Evolutionary conservation across 2,797 vertebrate genomes (phyloP).

Genomic region (Spatula clypeata): DNA sequence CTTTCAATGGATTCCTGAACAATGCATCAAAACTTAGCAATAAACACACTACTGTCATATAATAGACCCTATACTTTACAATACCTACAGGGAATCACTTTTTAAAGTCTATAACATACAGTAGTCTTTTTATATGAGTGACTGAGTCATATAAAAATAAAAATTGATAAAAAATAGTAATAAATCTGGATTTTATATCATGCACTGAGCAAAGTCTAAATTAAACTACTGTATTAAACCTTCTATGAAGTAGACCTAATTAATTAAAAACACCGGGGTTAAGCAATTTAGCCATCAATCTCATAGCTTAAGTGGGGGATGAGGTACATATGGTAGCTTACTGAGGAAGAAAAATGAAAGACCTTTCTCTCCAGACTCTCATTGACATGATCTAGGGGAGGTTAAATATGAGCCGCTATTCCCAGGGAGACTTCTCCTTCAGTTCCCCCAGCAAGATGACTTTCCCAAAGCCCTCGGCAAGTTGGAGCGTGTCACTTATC

Average conservation of each 20-base stretch:
- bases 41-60: constrained; percentile 61
- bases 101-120: constrained; percentile 76
- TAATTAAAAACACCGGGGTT: constrained; percentile 84
- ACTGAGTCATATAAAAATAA: constrained; percentile 80
- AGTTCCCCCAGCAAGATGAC: constrained; percentile 53
- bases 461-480: constrained; percentile 65
- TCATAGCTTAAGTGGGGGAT: constrained; percentile 76
- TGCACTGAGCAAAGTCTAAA: constrained; percentile 77
- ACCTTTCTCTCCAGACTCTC: constrained; percentile 63
- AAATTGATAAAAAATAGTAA: constrained; percentile 83
- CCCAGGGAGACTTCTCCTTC: constrained; percentile 49
- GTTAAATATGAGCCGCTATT: constrained; percentile 72
- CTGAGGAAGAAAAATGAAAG: constrained; percentile 79
- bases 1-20: constrained; percentile 64
- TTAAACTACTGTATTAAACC: constrained; percentile 83
- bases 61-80: constrained; percentile 71
- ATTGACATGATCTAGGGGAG: constrained; percentile 71
- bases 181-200: constrained; percentile 82
- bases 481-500: constrained; percentile 41
- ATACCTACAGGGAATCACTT: constrained; percentile 76
- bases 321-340: constrained; percentile 77
- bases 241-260: constrained; percentile 79
- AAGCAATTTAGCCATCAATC: constrained; percentile 83
- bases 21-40: constrained; percentile 72
- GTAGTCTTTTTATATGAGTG: constrained; percentile 63